Conservation (phyloP, 2,888 invertebrate genomes). For the Agrilus biguttatus region DNA sequence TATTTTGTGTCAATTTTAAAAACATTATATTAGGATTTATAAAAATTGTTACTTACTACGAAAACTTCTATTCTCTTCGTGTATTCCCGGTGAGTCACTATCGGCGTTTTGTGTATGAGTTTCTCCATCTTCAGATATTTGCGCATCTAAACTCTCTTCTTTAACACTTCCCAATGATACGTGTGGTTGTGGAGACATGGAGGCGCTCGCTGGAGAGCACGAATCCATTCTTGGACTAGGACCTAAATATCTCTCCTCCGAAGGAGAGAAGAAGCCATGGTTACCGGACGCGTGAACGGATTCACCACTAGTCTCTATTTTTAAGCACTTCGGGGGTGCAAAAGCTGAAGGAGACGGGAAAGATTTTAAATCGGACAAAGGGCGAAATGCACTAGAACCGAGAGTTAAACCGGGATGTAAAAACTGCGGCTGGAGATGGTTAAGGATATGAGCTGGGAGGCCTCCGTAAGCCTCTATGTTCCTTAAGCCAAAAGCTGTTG, state of each 20-base stretch:
- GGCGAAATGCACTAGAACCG: constrained; percentile 43
- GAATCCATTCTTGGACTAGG: constrained; percentile 40
- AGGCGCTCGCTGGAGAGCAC: constrained; percentile 45
- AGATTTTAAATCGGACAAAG: constrained; percentile 40
- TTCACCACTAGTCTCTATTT: constrained; percentile 32
- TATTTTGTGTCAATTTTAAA: too few species aligned
- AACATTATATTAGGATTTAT: too few species aligned
- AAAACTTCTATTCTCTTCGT: constrained; percentile 37
- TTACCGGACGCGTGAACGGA: constrained; percentile 22
- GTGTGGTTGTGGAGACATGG: constrained; percentile 32
- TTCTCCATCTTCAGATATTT: constrained; percentile 43
- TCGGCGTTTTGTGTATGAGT: constrained; percentile 26
- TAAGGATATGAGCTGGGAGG: constrained; percentile 49
- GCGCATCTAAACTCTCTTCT: constrained; percentile 42
- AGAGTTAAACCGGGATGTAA: constrained; percentile 51
- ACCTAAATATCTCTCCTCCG: constrained; percentile 29
- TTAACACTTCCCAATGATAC: constrained; percentile 24
- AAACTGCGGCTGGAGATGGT: constrained; percentile 58
- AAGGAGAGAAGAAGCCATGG: constrained; percentile 29
- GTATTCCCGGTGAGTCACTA: constrained; percentile 26
- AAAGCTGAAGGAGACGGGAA: constrained; percentile 48
- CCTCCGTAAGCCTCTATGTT: constrained; percentile 46
- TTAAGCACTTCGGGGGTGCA: constrained; percentile 52
- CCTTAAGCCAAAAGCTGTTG: constrained; percentile 37
- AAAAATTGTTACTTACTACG: constrained; percentile 37